phyloP scores from a whole-genome alignment of 2,888 invertebrate genomes.

The Danaus chrysippus region DNA sequence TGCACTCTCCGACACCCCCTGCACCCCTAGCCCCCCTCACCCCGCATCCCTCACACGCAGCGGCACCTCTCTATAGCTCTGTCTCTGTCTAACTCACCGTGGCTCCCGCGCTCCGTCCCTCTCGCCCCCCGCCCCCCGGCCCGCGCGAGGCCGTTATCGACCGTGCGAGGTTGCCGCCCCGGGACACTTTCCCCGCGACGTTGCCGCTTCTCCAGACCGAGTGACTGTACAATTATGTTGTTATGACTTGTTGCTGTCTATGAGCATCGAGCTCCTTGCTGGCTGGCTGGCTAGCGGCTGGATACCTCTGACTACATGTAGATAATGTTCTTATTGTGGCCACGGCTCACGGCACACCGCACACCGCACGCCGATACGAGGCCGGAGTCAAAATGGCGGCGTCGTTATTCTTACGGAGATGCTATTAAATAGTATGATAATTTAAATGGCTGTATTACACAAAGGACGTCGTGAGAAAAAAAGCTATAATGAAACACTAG shows the following conservation, averaged over 20 bases:
- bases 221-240: slow-evolving; percentile 28
- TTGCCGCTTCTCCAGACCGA: slow-evolving; percentile 48
- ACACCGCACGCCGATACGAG: too few species aligned
- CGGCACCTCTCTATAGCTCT: background rate
- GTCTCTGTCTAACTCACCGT: slow-evolving; percentile 44
- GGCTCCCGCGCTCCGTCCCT: slow-evolving; percentile 29
- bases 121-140: slow-evolving; percentile 22
- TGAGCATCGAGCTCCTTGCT: slow-evolving; percentile 18
- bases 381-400: background rate
- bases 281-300: too few species aligned
- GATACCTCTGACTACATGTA: too few species aligned
- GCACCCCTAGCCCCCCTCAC: slow-evolving; percentile 48
- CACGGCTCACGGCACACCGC: too few species aligned
- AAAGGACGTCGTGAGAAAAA: slow-evolving; percentile 18
- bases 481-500: slow-evolving; percentile 13
- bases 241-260: slow-evolving; percentile 59
- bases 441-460: background rate
- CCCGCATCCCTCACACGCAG: slow-evolving; percentile 50
- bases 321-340: too few species aligned
- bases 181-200: slow-evolving; percentile 43
- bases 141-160: slow-evolving; percentile 41
- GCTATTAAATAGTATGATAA: background rate
- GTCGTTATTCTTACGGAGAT: background rate
- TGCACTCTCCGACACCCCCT: slow-evolving; percentile 53
- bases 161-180: slow-evolving; percentile 59